Evolutionary conservation across 1,140 invertebrate genomes (phyloP).

Genomic region (Piezodorus guildinii): DNA sequence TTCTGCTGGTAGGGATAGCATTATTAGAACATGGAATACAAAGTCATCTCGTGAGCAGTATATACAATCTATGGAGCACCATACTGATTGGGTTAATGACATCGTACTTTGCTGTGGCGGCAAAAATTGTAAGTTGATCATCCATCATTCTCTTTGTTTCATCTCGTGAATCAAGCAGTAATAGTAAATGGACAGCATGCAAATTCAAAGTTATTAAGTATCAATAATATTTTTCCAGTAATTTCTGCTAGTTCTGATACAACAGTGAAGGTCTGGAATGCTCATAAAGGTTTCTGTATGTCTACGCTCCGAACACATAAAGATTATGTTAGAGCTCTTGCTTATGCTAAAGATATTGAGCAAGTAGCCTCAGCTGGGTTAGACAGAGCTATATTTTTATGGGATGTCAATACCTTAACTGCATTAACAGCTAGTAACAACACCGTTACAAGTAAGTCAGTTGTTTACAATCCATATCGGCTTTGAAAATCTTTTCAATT

Average conservation of each 20-base stretch:
- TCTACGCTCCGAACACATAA: constrained; percentile 94
- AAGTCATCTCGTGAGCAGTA: constrained; percentile 62
- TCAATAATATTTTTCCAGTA: constrained; percentile 47
- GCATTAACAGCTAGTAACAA: constrained; percentile 96
- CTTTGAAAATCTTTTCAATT: no score
- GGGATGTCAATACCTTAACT: constrained; percentile 98
- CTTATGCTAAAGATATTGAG: constrained; percentile 97
- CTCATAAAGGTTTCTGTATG: constrained; percentile 98
- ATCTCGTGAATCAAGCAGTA: background rate
- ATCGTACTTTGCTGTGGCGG: constrained; percentile 95
- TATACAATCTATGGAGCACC: constrained; percentile 92
- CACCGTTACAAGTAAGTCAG: constrained; percentile 83
- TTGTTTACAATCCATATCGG: background rate
- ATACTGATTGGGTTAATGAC: constrained; percentile 99
- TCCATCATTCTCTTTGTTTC: background rate
- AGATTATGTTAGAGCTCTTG: constrained; percentile 96
- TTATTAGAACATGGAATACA: constrained; percentile 91
- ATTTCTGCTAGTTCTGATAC: constrained; percentile 98
- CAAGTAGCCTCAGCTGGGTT: constrained; percentile 94
- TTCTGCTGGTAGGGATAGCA: constrained; percentile 95
- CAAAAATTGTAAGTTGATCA: constrained; percentile 61
- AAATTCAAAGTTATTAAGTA: background rate
- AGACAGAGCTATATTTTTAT: constrained; percentile 93
- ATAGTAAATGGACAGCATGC: background rate
- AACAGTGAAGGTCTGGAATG: constrained; percentile 99